phyloP scores from a whole-genome alignment of 2,797 vertebrate genomes.

The Perodicticus potto region DNA sequence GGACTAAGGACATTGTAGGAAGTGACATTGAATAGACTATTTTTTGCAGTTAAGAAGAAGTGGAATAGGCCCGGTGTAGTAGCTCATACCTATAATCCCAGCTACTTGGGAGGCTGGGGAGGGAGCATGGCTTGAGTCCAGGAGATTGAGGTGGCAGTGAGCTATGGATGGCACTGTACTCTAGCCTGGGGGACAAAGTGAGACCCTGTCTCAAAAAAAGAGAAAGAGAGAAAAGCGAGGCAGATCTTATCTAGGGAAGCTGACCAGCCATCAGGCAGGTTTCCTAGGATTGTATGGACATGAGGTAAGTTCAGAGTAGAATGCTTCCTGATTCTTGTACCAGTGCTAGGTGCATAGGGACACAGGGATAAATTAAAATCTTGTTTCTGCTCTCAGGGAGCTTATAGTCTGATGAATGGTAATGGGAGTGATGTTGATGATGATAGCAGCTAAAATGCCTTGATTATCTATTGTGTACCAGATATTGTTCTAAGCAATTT shows the following conservation, averaged over 20 bases:
- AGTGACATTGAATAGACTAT: not conserved
- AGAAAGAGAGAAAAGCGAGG: slow-evolving; percentile 7
- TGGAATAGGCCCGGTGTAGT: not conserved
- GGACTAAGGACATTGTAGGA: not conserved
- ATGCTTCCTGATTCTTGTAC: not conserved
- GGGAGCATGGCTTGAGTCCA: not conserved
- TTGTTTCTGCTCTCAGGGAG: not conserved
- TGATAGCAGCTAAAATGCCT: not conserved
- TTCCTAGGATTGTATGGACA: not conserved
- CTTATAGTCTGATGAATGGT: not conserved
- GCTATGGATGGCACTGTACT: not conserved
- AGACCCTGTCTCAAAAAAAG: not conserved
- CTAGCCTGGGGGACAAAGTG: not conserved
- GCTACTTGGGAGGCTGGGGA: not conserved
- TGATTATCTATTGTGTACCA: not conserved
- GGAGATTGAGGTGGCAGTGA: not conserved
- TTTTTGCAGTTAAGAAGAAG: slow-evolving; percentile 50
- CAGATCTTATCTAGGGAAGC: not conserved
- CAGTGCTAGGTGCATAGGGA: not conserved
- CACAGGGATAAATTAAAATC: not conserved
- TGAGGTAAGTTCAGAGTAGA: not conserved
- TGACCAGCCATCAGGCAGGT: not conserved
- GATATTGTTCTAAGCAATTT: not conserved
- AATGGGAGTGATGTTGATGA: not conserved
- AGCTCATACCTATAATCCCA: too few species aligned